These are phyloP conservation scores for Malurus leucopterus DNA, from an alignment of 2,797 vertebrate genomes.

Conservation along the genomic window DNA sequence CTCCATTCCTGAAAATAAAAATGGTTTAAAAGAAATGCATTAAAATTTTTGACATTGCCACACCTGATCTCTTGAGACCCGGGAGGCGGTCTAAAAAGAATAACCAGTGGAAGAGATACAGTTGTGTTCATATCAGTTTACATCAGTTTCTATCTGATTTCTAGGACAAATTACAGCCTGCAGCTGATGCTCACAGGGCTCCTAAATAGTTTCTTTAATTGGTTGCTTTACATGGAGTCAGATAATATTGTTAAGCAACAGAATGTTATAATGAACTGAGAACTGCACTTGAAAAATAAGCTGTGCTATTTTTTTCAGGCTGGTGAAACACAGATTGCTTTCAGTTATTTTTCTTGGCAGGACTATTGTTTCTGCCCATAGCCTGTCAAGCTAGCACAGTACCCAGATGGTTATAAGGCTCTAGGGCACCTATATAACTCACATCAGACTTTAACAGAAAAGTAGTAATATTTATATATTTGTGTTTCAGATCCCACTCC, in stretches of 20 bases:
- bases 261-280: constrained; percentile 30
- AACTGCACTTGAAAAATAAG: constrained; percentile 37
- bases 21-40: background rate
- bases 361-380: constrained; percentile 24
- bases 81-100: background rate
- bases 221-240: constrained; percentile 40
- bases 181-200: constrained; percentile 22
- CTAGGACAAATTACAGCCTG: constrained; percentile 56
- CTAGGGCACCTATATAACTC: constrained; percentile 27
- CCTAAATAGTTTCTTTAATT: constrained; percentile 39
- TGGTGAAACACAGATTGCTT: constrained; percentile 48
- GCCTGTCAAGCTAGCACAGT: constrained; percentile 17
- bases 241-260: constrained; percentile 53
- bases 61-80: background rate
- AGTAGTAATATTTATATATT: constrained; percentile 29
- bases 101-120: background rate
- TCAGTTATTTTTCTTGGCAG: constrained; percentile 47
- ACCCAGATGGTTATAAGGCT: constrained; percentile 45
- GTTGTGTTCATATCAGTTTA: constrained; percentile 35
- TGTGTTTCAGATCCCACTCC: background rate
- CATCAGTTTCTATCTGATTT: constrained; percentile 52
- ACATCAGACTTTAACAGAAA: constrained; percentile 19
- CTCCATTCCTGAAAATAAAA: background rate
- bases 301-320: background rate
- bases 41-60: background rate